Evolutionary conservation across 2,113 vertebrate species (phyloP), one percentile per base, ranked within the genome.

Genomic region (Dipodomys merriami): DNA sequence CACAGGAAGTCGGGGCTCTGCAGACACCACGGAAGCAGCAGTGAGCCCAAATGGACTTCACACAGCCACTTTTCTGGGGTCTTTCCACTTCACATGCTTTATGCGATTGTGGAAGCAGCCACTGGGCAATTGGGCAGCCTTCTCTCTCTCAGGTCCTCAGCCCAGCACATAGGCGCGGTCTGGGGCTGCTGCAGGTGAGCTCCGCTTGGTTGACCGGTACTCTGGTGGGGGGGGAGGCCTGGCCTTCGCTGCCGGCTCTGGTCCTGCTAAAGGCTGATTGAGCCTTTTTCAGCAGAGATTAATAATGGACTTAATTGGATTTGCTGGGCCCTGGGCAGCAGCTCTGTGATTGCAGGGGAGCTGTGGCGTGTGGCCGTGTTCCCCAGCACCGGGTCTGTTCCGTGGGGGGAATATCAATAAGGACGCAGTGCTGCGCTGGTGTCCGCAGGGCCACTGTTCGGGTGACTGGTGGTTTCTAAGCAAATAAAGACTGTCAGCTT

Each of bases 251-350:
- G n/a, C 64, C 3, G 2, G 49, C 7, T 12, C 19, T 3, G 68
- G 83, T 39, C 0, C 19, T 30, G 85, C 30, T 0, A 0, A 68
- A 88, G 57, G 53, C 44, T 93, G 6, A 0, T 65, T 0, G 6
- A 88, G 7, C 69, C 89, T 88, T 62, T 76, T 0, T 64, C 16
- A 0, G 65, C 76, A 80, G 83, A 62, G 89, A 18, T 93, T 85
- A 68, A 69, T 82, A 65, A 46, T 67, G 3, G 5, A 73, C 62
- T 44, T 96, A 83, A 95, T 91, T 94, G 96, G 96, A 86, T 96
- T 96, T 64, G 77, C 25, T 4, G 12, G 7, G 93, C 18, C 94
- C 91, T 22, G 33, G 69, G 96, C 4, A 30, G 87, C 0, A 0
- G 76, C 88, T 87, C 64, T 88, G 81, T 92, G 90, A 69, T 83